phyloP scores from a whole-genome alignment of 2,113 vertebrate genomes.

The Orthochromis indermauri region DNA sequence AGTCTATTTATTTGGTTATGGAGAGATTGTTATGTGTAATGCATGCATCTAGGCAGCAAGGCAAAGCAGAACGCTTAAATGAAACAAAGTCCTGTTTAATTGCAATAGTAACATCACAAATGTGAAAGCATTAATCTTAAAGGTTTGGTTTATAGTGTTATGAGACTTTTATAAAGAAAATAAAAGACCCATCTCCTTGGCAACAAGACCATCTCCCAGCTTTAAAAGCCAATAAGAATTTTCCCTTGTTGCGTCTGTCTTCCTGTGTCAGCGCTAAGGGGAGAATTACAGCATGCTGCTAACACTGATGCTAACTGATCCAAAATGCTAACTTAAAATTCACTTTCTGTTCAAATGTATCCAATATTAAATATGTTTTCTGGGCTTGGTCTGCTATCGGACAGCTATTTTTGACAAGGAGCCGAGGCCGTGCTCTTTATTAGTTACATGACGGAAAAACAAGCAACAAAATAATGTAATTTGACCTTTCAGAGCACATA shows the following conservation, averaged over 20 bases:
- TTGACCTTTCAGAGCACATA: neutral
- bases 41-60: neutral
- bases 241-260: neutral
- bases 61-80: neutral
- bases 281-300: neutral
- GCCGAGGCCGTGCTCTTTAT: neutral
- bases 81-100: neutral
- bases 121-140: neutral
- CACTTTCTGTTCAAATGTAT: neutral
- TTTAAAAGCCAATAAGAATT: neutral
- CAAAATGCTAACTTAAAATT: neutral
- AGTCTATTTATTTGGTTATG: neutral
- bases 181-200: neutral
- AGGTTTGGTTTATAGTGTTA: neutral
- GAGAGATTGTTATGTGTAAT: neutral
- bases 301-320: neutral
- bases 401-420: neutral
- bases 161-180: neutral
- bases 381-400: neutral
- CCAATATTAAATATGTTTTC: neutral
- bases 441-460: neutral
- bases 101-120: neutral
- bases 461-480: neutral
- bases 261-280: neutral
- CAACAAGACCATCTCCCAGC: neutral